Percentiles rank a stretch among this genome's conserved stretches.
These are phyloP conservation scores for Drosophila quadrilineata DNA, from an alignment of 1,140 invertebrate species.

Conservation along the genomic window DNA sequence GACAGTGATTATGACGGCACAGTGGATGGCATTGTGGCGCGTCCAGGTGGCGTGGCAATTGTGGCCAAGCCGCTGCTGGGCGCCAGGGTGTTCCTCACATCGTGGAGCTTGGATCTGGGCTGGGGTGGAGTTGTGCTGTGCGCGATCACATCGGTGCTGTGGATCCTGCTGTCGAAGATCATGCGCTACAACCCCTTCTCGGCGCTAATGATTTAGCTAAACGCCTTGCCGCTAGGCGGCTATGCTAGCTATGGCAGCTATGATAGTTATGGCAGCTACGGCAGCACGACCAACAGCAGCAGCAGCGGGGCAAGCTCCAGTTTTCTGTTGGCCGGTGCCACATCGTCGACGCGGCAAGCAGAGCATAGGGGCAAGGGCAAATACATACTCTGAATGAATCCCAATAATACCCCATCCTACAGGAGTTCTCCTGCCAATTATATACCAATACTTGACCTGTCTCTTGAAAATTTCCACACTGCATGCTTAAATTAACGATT, in stretches of 20 bases:
- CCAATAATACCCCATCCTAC: neutral
- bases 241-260: conserved; percentile 57
- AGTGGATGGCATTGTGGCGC: conserved; percentile 87
- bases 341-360: conserved; percentile 66
- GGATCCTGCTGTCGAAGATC: conserved; percentile 93
- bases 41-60: conserved; percentile 80
- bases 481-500: neutral
- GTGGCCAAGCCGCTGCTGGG: conserved; percentile 82
- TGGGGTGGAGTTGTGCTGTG: conserved; percentile 91
- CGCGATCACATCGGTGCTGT: conserved; percentile 89
- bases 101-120: conserved; percentile 91
- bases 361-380: conserved; percentile 63
- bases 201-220: conserved; percentile 85
- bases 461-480: conserved; percentile 7
- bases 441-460: neutral
- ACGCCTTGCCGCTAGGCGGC: conserved; percentile 72
- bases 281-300: conserved; percentile 49
- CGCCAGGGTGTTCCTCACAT: conserved; percentile 88
- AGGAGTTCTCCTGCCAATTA: neutral
- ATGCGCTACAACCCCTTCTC: conserved; percentile 93
- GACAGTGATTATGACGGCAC: conserved; percentile 84
- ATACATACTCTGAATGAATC: conserved; percentile 56
- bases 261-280: conserved; percentile 54
- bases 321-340: conserved; percentile 52
- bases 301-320: conserved; percentile 58